Evolutionary conservation across 2,797 vertebrate species (phyloP), one percentile per base, ranked within the genome.

Genomic region (Gila robusta): DNA sequence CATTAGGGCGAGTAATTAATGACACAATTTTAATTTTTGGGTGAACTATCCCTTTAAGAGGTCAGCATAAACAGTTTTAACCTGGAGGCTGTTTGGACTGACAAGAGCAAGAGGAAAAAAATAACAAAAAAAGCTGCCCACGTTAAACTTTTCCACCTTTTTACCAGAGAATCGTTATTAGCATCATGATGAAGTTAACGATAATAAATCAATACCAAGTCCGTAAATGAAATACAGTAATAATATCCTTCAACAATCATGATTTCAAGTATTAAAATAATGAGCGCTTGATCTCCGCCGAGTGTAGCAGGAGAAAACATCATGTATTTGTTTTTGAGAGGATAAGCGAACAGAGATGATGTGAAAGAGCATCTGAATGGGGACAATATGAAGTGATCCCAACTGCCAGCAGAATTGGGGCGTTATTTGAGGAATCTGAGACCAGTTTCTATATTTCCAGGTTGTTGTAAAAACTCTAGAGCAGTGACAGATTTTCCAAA

Each of bases 221-320:
- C 59, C 59, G 28, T 54, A 64, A 87, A 62, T 10, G 67, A 78
- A 70, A 49, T 64, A 72, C 41, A 77, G 74, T 79, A 35, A 69
- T 41, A 54, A 79, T 59, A 85, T 80, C 84, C 44, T 72, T 86
- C 47, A 56, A 74, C 6, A 44, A 64, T 72, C 64, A 70, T 21
- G 35, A 76, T 73, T 77, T 83, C 54, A 87, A 81, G 67, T 80
- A 56, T 76, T 77, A 41, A 41, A 69, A 70, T 76, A 10, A 26
- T 19, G 41, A 39, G 19, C 44, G 5, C 19, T 73, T 7, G 52
- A 77, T 77, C 9, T 62, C 64, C 35, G 11, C 19, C 23, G 70
- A 84, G 17, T 7, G 32, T 3, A 79, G 56, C 52, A 66, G 21
- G 14, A 70, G 35, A 79, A 37, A 49, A 32, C 16, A 28, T 64